Evolutionary conservation across 2,113 vertebrate genomes (phyloP), one percentile per base, ranked within the genome.

Genomic region (Triplophysa siluroides): DNA sequence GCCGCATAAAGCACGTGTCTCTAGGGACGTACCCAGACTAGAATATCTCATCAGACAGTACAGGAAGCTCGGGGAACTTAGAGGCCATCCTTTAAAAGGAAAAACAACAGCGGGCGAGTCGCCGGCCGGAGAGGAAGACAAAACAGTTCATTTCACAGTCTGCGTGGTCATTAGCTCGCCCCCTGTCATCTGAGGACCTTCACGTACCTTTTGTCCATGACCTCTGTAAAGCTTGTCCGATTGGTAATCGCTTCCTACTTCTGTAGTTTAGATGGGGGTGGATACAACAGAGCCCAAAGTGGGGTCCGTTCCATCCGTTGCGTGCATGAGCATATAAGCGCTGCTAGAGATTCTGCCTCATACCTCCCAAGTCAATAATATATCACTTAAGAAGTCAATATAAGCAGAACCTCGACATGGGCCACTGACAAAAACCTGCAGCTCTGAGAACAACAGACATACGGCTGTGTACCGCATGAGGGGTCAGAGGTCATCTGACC

Each of bases 381-480:
- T 88, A 91, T 92, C 85, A 89, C 90, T 92, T 90, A 92, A 91
- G 91, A 93, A 93, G 92, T 92, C 90, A 89, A 92, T 91, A 91
- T 92, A 79, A 65, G 73, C 76, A 81, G 83, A 78, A 76, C 38
- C 78, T 77, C 56, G 33, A 69, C 56, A 64, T 73, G 21, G 67
- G 16, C 47, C 74, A 26, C 79, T 81, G 76, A 65, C 72, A 83
- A 87, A 86, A 88, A 92, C 76, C 84, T 33, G 84, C 67, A 85
- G 86, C 85, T 87, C 85, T 87, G 78, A 88, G 88, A 88, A 86
- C 86, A 24, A 63, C 79, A 62, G 76, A 45, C 52, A 72, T 60
- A 56, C 38, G 67, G 26, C 43, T 43, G 60, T 65, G 14, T 81
- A 52, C 29, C 23, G 14, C 78, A 38, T 33, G 2, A 33, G 58